Base-by-base conservation (phyloP, 2,797 vertebrate species). In the Anas capensis region DNA sequence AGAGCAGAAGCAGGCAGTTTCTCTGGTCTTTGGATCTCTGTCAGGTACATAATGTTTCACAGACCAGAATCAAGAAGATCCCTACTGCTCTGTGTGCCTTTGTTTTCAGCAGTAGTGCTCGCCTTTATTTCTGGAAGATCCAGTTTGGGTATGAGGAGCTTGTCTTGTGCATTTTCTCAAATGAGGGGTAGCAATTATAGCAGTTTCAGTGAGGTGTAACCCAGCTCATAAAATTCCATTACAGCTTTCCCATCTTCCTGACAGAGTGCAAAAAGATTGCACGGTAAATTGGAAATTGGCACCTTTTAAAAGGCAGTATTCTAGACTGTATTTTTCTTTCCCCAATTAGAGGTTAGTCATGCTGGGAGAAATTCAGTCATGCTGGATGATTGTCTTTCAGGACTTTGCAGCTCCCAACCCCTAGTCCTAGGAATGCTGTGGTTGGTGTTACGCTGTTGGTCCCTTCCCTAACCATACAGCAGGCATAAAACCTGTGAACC, bases 231-330 rank as follows among this genome's bases (percentile, higher is more conserved):
- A 82, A 90, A 88, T 38, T 79, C 51, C 78, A 42, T 76, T 86
- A 76, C 70, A 93, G 71, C 60, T 96, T 91, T 87, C 44, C 31
- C n/a, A 18, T 82, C 48, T 65, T 88, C 69, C 51, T 85, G 64
- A 80, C 60, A 66, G 68, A 76, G 38, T 80, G 38, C 42, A 60
- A 70, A 71, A 82, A 65, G 46, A 84, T 75, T 51, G 73, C 40
- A 36, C 27, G 44, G 51, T 79, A 83, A 92, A 82, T 40, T 92
- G 27, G 66, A 88, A 84, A 17, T 20, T 76, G 40, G 78, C 57
- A 70, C 61, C 64, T 88, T 86, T 79, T 82, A 91, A 86, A 82
- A 92, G 54, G 10, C 36, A 54, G 2, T 76, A 51, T 84, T 92
- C 33, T 79, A 84, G 73, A n/a, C 29, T 61, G 27, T 80, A 42